Base-by-base conservation (phyloP, 2,113 vertebrate species). In the Strix uralensis region DNA sequence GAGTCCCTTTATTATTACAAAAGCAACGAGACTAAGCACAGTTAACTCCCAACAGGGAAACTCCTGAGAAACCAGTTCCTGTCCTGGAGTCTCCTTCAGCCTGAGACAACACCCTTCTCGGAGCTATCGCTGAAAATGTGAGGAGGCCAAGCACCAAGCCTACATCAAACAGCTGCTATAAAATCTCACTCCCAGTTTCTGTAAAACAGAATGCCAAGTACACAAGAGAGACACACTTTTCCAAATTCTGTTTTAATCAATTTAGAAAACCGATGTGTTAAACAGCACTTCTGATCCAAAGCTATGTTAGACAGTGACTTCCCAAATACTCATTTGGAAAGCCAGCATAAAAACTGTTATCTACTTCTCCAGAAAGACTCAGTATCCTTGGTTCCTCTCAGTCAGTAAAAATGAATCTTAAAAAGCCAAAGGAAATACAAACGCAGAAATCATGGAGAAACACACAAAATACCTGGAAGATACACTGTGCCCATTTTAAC, bases 111-210 rank as follows among this genome's bases (percentile, higher is more conserved):
- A 26, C 26, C 16, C 20, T 47, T 49, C 54, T 40, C 86, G 80
- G 44, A n/a, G 13, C 34, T 16, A 27, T 1, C 9, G 5, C 20
- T n/a, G 57, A 30, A 44, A 85, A 46, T 1, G 1, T 2, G 34
- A 70, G 18, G 9, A 20, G 11, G 42, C 8, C 58, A 34, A 34
- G 30, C 7, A 29, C 34, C 40, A 9, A 58, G 25, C 4, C 0
- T 4, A 58, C 62, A 13, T 38, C 74, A 49, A 25, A 36, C 16
- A 32, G 25, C 2, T 29, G 44, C 23, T 38, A 4, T 3, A 47
- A 75, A 63, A 38, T 27, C 52, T 90, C 74, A n/a, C 42, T 90
- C 40, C 15, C 16, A 19, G 36, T 9, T 40, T 51, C 40, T 25
- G 54, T 17, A 86, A 58, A 84, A 23, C 23, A 81, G 57, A 83